Evolutionary conservation across 2,888 invertebrate species (phyloP), one percentile per base, ranked within the genome.

Genomic region (Macrosoma leucophasiata): DNA sequence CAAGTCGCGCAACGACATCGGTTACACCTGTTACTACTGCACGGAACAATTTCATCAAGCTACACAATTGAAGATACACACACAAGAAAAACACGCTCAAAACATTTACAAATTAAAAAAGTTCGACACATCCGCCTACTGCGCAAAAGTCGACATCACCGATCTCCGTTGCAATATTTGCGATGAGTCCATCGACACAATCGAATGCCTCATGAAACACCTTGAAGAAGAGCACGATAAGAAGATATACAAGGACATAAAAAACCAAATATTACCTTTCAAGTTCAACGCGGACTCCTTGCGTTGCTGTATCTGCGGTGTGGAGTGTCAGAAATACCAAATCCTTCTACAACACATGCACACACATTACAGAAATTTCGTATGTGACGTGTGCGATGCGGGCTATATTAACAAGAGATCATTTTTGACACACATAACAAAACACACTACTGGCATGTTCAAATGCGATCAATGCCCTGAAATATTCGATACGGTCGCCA

Each of bases 121-220:
- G 8, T 34, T 35, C 3, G 35, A 45, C 10, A 36, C 62, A 18
- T 36, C 43, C 2, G 30, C 43, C 8, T 64, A 53, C 21, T 44
- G 57, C 8, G 58, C 66, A 1, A 68, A 68, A 52, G 37, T 75
- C 1, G 76, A 77, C 21, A 64, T 76, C 3, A 71, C 76, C 0
- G 41, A 39, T 0, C 38, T 74, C 0, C 33, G 43, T 21, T 64
- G 65, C 29, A 45, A 30, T 6, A 27, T 61, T 6, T 64, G 65
- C 29, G 23, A 44, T 0, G 14, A 13, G 3, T 11, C n/a, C 9
- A 41, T 58, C 1, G 39, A 53, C 1, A 49, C 44, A 1, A 11
- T 62, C 1, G 62, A 64, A 25, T 25, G 43, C 2, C 33, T 62
- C 2, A 43, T 55, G 2, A 41, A 45, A 3, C 62, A 64, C 33